phyloP scores from a whole-genome alignment of 2,113 vertebrate genomes.

The Mastomys coucha region DNA sequence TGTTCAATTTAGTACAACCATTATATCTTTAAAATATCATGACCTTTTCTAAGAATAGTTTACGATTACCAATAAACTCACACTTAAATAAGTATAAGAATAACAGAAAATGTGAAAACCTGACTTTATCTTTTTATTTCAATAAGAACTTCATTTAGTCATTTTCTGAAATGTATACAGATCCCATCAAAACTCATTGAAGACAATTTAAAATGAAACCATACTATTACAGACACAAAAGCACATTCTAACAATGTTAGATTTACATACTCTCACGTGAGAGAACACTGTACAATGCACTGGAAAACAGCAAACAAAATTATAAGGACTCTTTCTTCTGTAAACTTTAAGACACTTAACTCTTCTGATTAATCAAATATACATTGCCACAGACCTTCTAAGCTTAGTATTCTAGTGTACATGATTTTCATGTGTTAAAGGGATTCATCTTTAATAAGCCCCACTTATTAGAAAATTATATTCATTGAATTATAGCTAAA shows the following conservation, averaged over 20 bases:
- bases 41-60: not conserved
- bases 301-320: not conserved
- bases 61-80: not conserved
- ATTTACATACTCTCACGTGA: not conserved
- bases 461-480: constrained; percentile 36
- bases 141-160: not conserved
- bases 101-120: constrained; percentile 21
- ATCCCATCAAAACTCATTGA: not conserved
- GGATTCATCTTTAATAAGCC: not conserved
- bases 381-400: not conserved
- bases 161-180: not conserved
- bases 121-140: not conserved
- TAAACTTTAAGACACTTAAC: not conserved
- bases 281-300: not conserved
- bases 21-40: too few relatives aligned
- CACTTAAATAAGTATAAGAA: not conserved
- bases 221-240: not conserved
- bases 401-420: not conserved
- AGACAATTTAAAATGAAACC: not conserved
- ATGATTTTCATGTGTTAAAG: constrained; percentile 5
- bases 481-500: constrained; percentile 37
- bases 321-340: not conserved
- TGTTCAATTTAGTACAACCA: not conserved
- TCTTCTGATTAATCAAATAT: not conserved
- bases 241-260: not conserved